Conservation (phyloP, 92 coral and sea anemone genomes). For the Anthopleura xanthogrammica region DNA sequence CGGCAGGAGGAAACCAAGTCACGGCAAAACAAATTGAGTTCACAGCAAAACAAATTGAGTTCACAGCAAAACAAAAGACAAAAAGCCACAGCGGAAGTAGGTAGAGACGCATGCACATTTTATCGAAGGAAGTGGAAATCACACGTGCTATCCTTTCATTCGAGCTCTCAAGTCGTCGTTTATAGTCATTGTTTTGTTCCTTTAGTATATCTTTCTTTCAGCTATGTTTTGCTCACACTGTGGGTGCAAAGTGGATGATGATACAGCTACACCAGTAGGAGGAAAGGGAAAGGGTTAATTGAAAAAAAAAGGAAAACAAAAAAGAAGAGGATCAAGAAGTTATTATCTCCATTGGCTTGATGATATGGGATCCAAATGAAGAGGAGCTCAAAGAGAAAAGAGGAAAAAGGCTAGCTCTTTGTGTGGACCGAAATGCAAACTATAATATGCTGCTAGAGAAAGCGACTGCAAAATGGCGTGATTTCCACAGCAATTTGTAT, state of each 20-base stretch:
- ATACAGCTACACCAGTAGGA: background rate
- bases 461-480: conserved; percentile 53
- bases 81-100: background rate
- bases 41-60: too few relatives aligned
- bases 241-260: conserved; percentile 1
- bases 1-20: too few relatives aligned
- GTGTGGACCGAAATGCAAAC: conserved; percentile 12
- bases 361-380: conserved; percentile 41
- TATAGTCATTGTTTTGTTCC: too few relatives aligned
- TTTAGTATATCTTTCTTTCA: background rate
- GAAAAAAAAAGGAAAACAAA: background rate
- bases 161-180: too few relatives aligned
- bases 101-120: background rate
- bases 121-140: background rate
- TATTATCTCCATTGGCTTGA: conserved; percentile 44
- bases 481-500: conserved; percentile 49
- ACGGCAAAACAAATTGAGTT: too few relatives aligned
- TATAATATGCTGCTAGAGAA: conserved; percentile 31
- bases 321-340: conserved; percentile 32
- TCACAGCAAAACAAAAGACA: background rate
- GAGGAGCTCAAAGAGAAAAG: conserved; percentile 45
- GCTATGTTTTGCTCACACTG: conserved; percentile 3
- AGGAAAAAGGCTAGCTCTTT: conserved; percentile 46
- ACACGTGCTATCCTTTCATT: too few relatives aligned
- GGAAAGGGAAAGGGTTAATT: background rate